Base-by-base conservation (phyloP, 2,113 vertebrate species). In the Xenus cinereus region DNA sequence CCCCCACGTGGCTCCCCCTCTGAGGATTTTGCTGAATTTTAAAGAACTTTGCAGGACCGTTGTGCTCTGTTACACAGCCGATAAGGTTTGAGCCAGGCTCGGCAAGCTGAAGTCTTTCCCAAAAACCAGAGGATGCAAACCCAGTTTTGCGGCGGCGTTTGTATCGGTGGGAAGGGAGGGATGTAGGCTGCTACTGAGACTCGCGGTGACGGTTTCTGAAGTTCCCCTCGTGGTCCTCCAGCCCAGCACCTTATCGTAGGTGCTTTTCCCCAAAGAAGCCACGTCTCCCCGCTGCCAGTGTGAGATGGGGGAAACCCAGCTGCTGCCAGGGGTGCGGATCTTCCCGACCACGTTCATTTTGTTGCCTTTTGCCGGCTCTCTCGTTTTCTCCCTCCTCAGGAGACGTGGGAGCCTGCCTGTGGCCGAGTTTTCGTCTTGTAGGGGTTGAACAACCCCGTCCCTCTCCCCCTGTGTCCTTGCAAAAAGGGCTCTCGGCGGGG, bases 271-370 rank as follows among this genome's bases (percentile, higher is more conserved):
- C 16, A 23, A 32, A 64, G 37, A 45, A 57, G 16, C 56, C 1
- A 2, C 0, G 0, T 60, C 33, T 83, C 45, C 14, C 33, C 1
- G 1, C 17, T 1, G 4, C 35, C 10, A 4, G 13, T 9, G 16
- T 1, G 1, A 80, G 54, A 48, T 81, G 50, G 17, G 41, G 39
- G 64, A 87, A 43, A 48, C n/a, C 14, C 0, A 0, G 7, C 69
- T 41, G n/a, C 57, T 45, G 22, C 48, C 14, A 28, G 35, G 30
- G 7, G 9, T 37, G 17, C 5, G 2, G 30, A 46, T 59, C 26
- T 71, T 76, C 39, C 39, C 73, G 67, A 2, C 24, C 5, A 13
- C 2, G 0, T 37, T 62, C 4, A 3, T 56, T 30, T 67, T 10
- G 30, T n/a, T 73, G 60, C n/a, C 21, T 57, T 69, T 57, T 19